A percentile compares a stretch with the other conserved stretches of the same genome.
Evolutionary conservation across 1,140 invertebrate species (phyloP).

Genomic region (Hydropsyche tenuis): DNA sequence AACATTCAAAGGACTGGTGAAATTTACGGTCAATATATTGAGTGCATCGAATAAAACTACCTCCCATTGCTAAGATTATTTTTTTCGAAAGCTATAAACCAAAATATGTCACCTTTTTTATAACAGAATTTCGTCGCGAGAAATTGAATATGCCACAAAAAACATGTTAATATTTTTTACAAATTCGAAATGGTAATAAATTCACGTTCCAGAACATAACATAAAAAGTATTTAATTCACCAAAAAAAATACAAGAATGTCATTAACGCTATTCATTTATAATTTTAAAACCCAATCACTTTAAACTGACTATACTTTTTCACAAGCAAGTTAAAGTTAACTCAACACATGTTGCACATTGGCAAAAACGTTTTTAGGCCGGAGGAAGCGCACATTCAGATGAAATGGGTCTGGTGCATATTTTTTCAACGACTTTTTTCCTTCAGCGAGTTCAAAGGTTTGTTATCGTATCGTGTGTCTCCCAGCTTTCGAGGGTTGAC

Average conservation of each 20-base stretch:
- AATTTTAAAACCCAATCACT: too few relatives aligned
- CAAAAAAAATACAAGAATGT: too few relatives aligned
- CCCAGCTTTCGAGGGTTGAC: slow-evolving; percentile 30
- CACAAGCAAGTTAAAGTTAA: too few relatives aligned
- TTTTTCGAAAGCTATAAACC: slow-evolving; percentile 41
- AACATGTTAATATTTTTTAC: too few relatives aligned
- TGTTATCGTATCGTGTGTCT: slow-evolving; percentile 49
- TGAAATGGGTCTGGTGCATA: slow-evolving; percentile 28
- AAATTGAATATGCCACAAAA: too few relatives aligned
- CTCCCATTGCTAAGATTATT: slow-evolving; percentile 21
- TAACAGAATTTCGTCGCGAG: neutral
- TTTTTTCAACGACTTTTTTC: slow-evolving; percentile 24
- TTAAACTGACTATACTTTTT: too few relatives aligned
- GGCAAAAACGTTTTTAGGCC: neutral
- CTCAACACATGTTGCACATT: neutral
- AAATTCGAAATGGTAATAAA: too few relatives aligned
- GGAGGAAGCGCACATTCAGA: slow-evolving; percentile 25
- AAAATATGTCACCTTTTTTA: slow-evolving; percentile 32
- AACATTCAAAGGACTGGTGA: slow-evolving; percentile 24
- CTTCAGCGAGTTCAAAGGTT: slow-evolving; percentile 46
- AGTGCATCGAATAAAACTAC: slow-evolving; percentile 40
- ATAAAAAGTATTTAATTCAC: too few relatives aligned
- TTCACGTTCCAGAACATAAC: too few relatives aligned
- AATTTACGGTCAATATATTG: slow-evolving; percentile 37
- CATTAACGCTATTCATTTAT: too few relatives aligned